Percentiles rank a stretch among this genome's conserved stretches.
These are phyloP conservation scores for Teleogryllus occipitalis DNA, from an alignment of 1,140 invertebrate species.

Conservation along the genomic window DNA sequence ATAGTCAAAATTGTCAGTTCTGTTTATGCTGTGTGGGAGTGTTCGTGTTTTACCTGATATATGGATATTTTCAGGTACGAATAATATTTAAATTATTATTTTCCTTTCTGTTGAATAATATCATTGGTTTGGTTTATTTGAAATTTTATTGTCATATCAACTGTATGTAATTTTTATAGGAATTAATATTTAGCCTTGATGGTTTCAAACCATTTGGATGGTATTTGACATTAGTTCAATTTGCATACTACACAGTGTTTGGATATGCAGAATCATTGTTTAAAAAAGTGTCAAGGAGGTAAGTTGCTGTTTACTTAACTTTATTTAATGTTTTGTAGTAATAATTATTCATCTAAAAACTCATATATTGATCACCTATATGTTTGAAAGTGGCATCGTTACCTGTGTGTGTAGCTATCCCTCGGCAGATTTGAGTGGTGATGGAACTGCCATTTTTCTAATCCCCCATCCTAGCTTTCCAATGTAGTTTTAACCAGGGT, in stretches of 20 bases:
- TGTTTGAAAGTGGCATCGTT: not conserved
- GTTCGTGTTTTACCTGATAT: constrained; percentile 81
- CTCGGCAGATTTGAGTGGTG: too few species aligned
- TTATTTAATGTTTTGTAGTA: not conserved
- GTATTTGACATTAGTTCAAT: constrained; percentile 89
- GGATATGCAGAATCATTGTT: constrained; percentile 66
- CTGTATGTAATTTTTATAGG: constrained; percentile 41
- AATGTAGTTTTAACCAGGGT: too few species aligned
- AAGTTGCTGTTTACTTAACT: constrained; percentile 30
- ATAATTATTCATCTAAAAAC: not conserved
- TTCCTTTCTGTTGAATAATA: not conserved
- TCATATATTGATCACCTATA: not conserved
- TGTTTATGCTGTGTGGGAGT: constrained; percentile 64
- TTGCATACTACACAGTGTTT: constrained; percentile 75
- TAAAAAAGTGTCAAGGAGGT: constrained; percentile 59
- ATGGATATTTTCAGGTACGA: constrained; percentile 77
- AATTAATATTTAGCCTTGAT: constrained; percentile 82
- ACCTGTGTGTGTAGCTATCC: not conserved
- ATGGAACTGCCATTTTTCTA: too few species aligned
- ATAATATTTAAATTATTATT: constrained; percentile 8
- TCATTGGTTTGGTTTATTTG: not conserved
- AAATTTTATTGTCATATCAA: not conserved
- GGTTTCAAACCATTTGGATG: constrained; percentile 85
- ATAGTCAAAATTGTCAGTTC: constrained; percentile 62
- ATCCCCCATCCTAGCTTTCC: too few species aligned